Conservation (phyloP, 2,113 vertebrate species). For the Anhinga anhinga region DNA sequence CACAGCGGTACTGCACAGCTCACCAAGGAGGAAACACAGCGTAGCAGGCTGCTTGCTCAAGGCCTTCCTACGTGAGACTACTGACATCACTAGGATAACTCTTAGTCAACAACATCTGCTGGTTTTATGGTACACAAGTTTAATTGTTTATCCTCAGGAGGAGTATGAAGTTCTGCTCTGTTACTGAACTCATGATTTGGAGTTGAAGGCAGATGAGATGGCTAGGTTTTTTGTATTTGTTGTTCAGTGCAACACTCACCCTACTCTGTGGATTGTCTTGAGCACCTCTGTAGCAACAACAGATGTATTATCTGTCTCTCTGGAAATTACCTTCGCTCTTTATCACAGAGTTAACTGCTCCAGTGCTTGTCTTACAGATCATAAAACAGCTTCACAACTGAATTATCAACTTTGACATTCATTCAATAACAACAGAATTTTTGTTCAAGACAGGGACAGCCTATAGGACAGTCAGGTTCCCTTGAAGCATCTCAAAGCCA, state of each 20-base stretch:
- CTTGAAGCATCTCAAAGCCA: neutral
- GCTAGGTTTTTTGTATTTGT: neutral
- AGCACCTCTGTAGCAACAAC: neutral
- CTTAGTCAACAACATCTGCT: accelerated
- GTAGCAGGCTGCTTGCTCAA: neutral
- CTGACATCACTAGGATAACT: neutral
- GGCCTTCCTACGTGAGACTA: accelerated
- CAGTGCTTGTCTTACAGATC: neutral
- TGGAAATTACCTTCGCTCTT: neutral
- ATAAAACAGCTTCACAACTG: neutral
- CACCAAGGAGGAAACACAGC: neutral
- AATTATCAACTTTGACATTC: neutral
- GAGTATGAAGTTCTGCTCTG: neutral
- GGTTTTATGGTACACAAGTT: neutral
- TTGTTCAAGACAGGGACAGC: neutral
- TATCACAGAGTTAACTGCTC: neutral
- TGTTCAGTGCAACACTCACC: neutral
- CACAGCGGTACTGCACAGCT: neutral
- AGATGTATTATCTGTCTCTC: neutral
- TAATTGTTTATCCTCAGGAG: neutral
- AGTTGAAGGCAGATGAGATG: neutral
- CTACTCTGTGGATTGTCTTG: neutral
- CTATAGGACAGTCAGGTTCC: accelerated
- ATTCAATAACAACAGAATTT: neutral
- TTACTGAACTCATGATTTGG: neutral